A percentile compares a stretch with the other conserved stretches of the same genome.
Conservation (phyloP, 2,113 vertebrate genomes). For the Apodemus speciosus region DNA sequence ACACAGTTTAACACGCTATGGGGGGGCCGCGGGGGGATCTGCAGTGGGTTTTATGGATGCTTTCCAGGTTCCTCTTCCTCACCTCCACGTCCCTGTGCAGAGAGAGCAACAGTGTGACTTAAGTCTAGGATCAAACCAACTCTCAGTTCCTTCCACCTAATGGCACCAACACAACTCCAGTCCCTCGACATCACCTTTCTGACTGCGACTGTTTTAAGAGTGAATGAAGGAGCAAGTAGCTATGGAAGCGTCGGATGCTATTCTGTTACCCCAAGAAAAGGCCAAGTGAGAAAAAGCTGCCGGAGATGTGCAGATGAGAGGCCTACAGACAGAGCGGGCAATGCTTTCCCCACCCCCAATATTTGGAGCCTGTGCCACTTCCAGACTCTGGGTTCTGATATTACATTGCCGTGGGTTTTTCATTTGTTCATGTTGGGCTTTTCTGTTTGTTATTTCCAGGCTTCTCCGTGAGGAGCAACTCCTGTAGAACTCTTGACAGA, state of each 20-base stretch:
- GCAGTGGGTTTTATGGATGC: background rate
- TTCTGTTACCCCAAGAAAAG: background rate
- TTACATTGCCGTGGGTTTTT: background rate
- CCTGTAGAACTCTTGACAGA: background rate
- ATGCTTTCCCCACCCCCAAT: background rate
- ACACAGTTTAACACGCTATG: background rate
- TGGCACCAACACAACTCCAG: background rate
- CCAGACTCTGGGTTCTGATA: background rate
- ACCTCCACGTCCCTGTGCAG: background rate
- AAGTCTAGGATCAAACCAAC: background rate
- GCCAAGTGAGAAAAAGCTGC: background rate
- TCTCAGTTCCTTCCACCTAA: background rate
- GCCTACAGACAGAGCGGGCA: background rate
- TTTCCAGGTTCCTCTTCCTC: background rate
- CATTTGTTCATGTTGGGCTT: background rate
- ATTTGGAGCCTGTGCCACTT: background rate
- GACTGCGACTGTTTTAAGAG: background rate
- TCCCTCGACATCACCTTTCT: background rate
- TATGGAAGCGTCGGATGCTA: background rate
- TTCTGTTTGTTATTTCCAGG: conserved; percentile 31
- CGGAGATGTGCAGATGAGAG: background rate
- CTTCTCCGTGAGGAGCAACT: background rate
- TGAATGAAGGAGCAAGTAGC: background rate
- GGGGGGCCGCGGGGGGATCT: background rate
- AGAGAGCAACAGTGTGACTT: background rate